These are phyloP conservation scores for Hephaestus fuliginosus DNA, from an alignment of 2,797 vertebrate genomes.

Conservation along the genomic window DNA sequence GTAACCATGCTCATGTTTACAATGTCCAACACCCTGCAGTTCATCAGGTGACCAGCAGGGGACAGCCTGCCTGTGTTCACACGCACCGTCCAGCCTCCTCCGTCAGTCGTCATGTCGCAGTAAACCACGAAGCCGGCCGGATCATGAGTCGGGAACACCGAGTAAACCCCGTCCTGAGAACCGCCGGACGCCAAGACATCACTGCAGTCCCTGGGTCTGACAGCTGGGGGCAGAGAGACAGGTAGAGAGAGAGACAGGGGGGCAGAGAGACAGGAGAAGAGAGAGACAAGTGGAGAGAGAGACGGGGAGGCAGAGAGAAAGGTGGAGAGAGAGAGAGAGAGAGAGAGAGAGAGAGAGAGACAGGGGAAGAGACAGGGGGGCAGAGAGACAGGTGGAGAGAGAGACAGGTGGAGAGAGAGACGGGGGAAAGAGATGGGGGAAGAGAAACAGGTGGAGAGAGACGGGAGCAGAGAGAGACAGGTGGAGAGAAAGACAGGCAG, in stretches of 20 bases:
- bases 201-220: conserved; percentile 91
- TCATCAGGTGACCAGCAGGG: not conserved
- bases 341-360: too few species aligned
- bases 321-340: too few species aligned
- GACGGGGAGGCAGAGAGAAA: too few species aligned
- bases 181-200: conserved; percentile 88
- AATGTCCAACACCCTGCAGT: too few species aligned
- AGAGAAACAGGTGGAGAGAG: too few species aligned
- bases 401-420: too few species aligned
- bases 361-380: too few species aligned
- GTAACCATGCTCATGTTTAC: not conserved
- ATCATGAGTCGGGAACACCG: conserved; percentile 91
- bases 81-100: conserved; percentile 94
- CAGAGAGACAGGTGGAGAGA: too few species aligned
- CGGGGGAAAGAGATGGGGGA: too few species aligned
- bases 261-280: not conserved
- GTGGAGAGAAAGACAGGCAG: too few species aligned
- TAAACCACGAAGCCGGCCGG: conserved; percentile 93
- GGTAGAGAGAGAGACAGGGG: not conserved
- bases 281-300: too few species aligned
- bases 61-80: conserved; percentile 15
- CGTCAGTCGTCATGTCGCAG: conserved; percentile 94
- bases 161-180: conserved; percentile 91
- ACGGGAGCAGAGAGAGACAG: too few species aligned
- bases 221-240: conserved; percentile 74